phyloP scores from a whole-genome alignment of 2,888 invertebrate species.

The Melinaea menophilus region DNA sequence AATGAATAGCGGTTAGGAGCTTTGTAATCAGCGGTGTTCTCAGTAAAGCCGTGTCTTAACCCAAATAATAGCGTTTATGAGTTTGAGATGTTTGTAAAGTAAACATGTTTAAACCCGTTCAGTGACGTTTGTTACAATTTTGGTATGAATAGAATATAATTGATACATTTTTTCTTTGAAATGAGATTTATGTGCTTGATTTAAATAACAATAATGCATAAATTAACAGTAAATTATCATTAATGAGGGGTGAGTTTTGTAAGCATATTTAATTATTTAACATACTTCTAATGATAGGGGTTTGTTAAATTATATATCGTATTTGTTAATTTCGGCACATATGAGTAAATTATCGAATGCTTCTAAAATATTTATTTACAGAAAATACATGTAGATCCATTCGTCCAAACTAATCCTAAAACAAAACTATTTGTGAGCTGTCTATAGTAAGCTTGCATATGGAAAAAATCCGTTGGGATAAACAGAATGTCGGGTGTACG shows the following conservation, averaged over 20 bases:
- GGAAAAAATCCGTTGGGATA: conserved; percentile 68
- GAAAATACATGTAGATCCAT: conserved; percentile 31
- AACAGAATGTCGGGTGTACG: conserved; percentile 68
- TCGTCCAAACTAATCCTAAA: conserved; percentile 50
- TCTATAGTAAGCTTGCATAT: conserved; percentile 53
- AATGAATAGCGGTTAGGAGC: not conserved
- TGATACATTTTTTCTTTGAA: not conserved
- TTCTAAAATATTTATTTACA: conserved; percentile 20
- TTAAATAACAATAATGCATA: not conserved
- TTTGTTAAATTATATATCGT: no score
- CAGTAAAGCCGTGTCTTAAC: not conserved
- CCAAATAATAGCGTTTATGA: not conserved
- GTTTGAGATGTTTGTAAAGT: no score
- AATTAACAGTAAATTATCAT: not conserved
- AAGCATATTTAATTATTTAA: not conserved
- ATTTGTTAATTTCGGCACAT: not conserved
- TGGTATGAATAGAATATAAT: no score
- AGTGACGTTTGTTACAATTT: no score
- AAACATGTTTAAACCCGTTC: no score
- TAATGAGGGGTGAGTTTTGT: not conserved
- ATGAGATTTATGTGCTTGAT: not conserved
- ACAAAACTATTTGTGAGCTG: conserved; percentile 59
- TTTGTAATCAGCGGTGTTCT: not conserved
- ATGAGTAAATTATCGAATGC: not conserved
- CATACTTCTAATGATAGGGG: not conserved